Conservation (phyloP, 2,888 invertebrate species). For the Lymantria monacha region DNA sequence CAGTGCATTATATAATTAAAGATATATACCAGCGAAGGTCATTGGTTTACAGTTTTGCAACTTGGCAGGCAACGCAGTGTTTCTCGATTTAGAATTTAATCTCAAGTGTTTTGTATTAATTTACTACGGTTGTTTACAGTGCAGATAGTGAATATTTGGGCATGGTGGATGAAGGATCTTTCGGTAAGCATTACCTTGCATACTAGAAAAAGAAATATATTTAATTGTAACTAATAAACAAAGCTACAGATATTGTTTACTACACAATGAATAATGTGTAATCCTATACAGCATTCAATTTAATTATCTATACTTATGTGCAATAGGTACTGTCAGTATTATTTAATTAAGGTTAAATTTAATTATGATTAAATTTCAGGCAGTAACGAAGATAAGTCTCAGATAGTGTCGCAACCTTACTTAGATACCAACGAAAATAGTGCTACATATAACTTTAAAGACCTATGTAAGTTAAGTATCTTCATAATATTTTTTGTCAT, state of each 20-base stretch:
- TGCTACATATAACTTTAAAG: slow-evolving; percentile 59
- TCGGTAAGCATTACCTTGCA: slow-evolving; percentile 52
- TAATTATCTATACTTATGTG: slow-evolving; percentile 34
- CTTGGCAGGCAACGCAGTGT: slow-evolving; percentile 58
- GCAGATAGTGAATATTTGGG: slow-evolving; percentile 73
- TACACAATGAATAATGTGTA: slow-evolving; percentile 14
- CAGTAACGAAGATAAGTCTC: slow-evolving; percentile 71
- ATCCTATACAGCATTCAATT: slow-evolving; percentile 34
- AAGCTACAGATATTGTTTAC: slow-evolving; percentile 22
- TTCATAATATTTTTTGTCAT: no score
- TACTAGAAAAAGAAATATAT: neutral
- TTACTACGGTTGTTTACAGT: slow-evolving; percentile 59
- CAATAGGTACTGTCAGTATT: slow-evolving; percentile 17
- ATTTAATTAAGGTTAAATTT: slow-evolving; percentile 47
- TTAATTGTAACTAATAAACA: neutral
- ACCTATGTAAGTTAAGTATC: slow-evolving; percentile 57
- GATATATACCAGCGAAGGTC: slow-evolving; percentile 67
- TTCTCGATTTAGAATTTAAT: slow-evolving; percentile 38
- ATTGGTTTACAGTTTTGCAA: slow-evolving; percentile 59
- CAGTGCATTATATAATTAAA: slow-evolving; percentile 64
- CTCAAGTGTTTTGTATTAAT: slow-evolving; percentile 32
- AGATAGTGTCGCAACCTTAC: slow-evolving; percentile 79
- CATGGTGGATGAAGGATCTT: slow-evolving; percentile 70
- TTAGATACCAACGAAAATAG: slow-evolving; percentile 78
- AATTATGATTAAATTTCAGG: slow-evolving; percentile 63